Conservation (phyloP, 2,888 invertebrate genomes). For the Drosophila phalerata region DNA sequence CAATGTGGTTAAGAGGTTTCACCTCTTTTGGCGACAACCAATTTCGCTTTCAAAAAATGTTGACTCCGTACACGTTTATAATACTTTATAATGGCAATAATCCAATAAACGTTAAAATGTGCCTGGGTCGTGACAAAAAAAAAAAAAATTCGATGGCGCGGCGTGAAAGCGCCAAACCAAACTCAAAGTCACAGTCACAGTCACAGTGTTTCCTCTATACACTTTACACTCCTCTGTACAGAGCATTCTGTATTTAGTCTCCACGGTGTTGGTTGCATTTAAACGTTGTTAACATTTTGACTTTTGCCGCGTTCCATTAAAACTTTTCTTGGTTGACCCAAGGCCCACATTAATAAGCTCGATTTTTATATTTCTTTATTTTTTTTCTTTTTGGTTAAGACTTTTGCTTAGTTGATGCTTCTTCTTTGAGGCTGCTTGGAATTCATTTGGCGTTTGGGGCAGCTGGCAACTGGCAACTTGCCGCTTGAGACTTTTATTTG, state of each 20-base stretch:
- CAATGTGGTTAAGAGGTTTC: conserved; percentile 43
- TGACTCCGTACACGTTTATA: conserved; percentile 33
- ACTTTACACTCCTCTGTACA: not conserved
- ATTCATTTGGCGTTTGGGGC: conserved; percentile 44
- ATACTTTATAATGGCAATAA: conserved; percentile 76
- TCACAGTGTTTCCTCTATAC: not conserved
- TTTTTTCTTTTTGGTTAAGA: not conserved
- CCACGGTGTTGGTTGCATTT: conserved; percentile 38
- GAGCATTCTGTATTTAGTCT: not conserved
- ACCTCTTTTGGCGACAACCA: conserved; percentile 38
- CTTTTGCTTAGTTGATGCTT: conserved; percentile 26
- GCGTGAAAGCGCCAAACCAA: conserved; percentile 74
- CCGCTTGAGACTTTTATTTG: conserved; percentile 38
- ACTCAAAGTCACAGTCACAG: conserved; percentile 25
- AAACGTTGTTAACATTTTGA: conserved; percentile 75
- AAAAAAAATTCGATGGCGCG: conserved; percentile 61
- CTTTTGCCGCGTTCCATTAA: conserved; percentile 73
- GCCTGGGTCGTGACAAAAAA: conserved; percentile 78
- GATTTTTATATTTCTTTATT: conserved; percentile 37
- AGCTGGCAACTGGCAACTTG: conserved; percentile 34
- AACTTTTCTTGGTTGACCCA: conserved; percentile 42
- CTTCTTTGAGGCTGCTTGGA: conserved; percentile 42
- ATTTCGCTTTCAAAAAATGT: conserved; percentile 73
- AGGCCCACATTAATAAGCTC: conserved; percentile 69
- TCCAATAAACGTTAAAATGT: conserved; percentile 77